Percentiles rank a stretch among this genome's conserved stretches.
Conservation (phyloP, 2,888 invertebrate species). For the Pristionchus japonicus region DNA sequence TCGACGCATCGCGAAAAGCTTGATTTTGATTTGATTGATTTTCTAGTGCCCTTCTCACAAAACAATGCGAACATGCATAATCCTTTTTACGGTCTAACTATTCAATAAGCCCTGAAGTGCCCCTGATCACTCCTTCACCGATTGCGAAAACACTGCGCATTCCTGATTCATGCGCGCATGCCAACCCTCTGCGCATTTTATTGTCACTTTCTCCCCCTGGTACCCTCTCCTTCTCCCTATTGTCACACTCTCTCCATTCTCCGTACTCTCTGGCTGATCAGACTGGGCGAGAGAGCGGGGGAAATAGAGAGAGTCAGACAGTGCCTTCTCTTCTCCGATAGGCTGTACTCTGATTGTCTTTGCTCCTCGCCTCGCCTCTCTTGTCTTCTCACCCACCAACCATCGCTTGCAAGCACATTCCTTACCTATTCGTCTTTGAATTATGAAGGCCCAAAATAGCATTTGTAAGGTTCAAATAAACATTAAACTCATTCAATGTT, state of each 20-base stretch:
- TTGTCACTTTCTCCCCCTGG: slow-evolving; percentile 10
- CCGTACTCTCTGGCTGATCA: not conserved
- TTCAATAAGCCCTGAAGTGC: not conserved
- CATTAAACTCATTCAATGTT: no score
- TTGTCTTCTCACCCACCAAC: not conserved
- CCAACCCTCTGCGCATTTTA: not conserved
- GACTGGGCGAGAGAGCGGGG: no score
- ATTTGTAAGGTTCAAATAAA: no score
- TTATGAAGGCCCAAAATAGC: no score
- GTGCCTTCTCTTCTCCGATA: not conserved
- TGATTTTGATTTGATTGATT: no score
- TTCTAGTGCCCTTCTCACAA: no score
- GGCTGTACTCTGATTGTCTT: slow-evolving; percentile 29
- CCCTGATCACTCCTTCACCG: not conserved
- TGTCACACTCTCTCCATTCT: no score
- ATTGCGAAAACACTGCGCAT: not conserved
- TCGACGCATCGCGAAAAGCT: no score
- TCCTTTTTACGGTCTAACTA: not conserved
- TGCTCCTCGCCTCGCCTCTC: not conserved
- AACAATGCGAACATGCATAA: no score
- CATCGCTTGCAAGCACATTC: not conserved
- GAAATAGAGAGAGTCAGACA: not conserved
- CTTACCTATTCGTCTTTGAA: not conserved
- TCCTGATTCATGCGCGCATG: slow-evolving; percentile 36
- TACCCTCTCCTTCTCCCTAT: not conserved